Evolutionary conservation across 2,888 invertebrate species (phyloP).

Genomic region (Pristionchus entomophagus): DNA sequence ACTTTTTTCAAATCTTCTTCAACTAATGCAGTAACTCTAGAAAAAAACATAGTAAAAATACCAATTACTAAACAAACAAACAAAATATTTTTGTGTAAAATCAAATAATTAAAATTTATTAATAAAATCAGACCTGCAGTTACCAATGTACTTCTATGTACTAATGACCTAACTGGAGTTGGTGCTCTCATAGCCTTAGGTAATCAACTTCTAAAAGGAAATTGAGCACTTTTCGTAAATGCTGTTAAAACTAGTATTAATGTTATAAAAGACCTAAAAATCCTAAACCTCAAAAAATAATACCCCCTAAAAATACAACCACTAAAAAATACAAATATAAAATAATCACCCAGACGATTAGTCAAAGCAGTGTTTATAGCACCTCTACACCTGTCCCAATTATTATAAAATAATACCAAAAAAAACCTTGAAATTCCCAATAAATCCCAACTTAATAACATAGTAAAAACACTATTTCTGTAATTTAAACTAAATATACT

Average conservation of each 20-base stretch:
- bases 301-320: slow-evolving; percentile 78
- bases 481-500: slow-evolving; percentile 65
- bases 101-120: slow-evolving; percentile 75
- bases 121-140: slow-evolving; percentile 82
- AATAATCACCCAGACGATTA: slow-evolving; percentile 85
- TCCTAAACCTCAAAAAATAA: slow-evolving; percentile 76
- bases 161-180: slow-evolving; percentile 85
- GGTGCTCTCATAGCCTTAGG: slow-evolving; percentile 87
- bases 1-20: slow-evolving; percentile 66
- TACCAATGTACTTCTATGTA: slow-evolving; percentile 87
- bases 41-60: slow-evolving; percentile 69
- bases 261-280: slow-evolving; percentile 58
- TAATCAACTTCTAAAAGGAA: slow-evolving; percentile 86
- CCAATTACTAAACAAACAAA: slow-evolving; percentile 79
- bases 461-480: slow-evolving; percentile 63
- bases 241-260: slow-evolving; percentile 80
- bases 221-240: slow-evolving; percentile 87
- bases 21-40: slow-evolving; percentile 60
- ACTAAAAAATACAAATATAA: slow-evolving; percentile 80
- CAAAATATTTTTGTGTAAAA: slow-evolving; percentile 84
- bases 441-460: slow-evolving; percentile 62
- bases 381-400: slow-evolving; percentile 66
- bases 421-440: slow-evolving; percentile 64
- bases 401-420: slow-evolving; percentile 65
- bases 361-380: slow-evolving; percentile 83